Evolutionary conservation across 2,888 invertebrate genomes (phyloP), one percentile per base, ranked within the genome.

Genomic region (Mimas tiliae): DNA sequence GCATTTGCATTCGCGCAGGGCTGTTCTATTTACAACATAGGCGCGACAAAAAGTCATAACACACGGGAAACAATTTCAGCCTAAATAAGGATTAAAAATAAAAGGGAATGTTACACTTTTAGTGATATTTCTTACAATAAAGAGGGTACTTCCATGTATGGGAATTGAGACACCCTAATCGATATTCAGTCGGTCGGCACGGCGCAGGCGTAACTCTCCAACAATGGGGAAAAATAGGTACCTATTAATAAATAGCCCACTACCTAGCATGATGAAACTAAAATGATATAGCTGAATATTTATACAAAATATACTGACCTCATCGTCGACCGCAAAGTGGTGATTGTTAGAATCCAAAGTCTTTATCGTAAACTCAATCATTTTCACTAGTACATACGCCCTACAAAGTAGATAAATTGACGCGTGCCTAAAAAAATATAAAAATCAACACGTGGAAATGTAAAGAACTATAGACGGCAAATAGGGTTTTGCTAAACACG

Each of bases 311-410:
- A 63, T 27, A 63, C 62, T 48, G 27, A 98, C 98, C 93, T 97
- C 96, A 94, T 97, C 97, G 70, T 97, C 96, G 67, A 98, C 96
- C 64, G 95, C 94, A 88, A 98, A 98, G 62, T 94, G 94, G 87
- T 97, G 97, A 93, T 98, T 97, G 85, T 95, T 96, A 48, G 97
- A 97, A 94, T 98, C 98, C 84, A 98, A 94, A 69, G 98, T 98
- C 92, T 98, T 98, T 77, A 98, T 97, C 75, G 97, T 98, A 79
- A 98, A 94, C 79, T 96, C 95, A 93, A 98, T 97, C 96, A 96
- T 96, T 83, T 87, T 94, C 76, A 78, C 72, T 38, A 19, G 38
- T 38, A 42, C 19, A n/a, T 42, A 58, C 77, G 48, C 77, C 74
- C 67, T 75, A 66, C 63, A 74, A 74, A 70, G 72, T 72, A 75